Evolutionary conservation across 2,888 invertebrate genomes (phyloP), one percentile per base, ranked within the genome.

Genomic region (Candidula unifasciata): DNA sequence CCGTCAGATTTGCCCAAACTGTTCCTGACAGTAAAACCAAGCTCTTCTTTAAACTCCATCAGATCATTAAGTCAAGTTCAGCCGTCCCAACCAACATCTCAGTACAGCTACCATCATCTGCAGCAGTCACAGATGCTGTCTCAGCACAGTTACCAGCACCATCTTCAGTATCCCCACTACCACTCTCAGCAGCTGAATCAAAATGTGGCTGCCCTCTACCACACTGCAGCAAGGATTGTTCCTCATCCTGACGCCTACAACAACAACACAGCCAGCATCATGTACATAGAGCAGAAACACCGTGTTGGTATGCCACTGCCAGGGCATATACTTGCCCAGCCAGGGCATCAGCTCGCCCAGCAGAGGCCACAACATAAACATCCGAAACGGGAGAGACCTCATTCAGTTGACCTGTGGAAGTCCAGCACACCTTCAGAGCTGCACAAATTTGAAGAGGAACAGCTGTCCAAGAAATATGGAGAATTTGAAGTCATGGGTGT

Each of bases 401-500:
- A 77, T 27, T 54, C 85, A 18, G 82, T 85, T 52, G 80, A 77
- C 35, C 21, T 80, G 44, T 85, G 85, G 85, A 79, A 54, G 52
- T 76, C 64, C n/a, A 80, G 66, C n/a, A 37, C 69, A 0, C 79
- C 86, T 24, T 66, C 80, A n/a, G 83, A 85, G 27, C 82, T 86
- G 69, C 88, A 89, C 57, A 80, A 87, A 8, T 88, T 87, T 77
- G 87, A 89, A 44, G 85, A 89, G 21, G 89, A 89, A 80, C 89
- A 89, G 71, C 83, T 89, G 1, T 86, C 88, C 21, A 89, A 89
- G 79, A 89, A 90, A 79, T 90, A 90, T 81, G 89, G 89, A 57
- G 91, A 91, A 77, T 91, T 89, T 87, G 90, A 91, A 88, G 90
- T 91, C 71, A 90, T 91, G 71, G 91, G 91, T 13, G 90, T 91